phyloP scores from a whole-genome alignment of 2,113 vertebrate species.

The Sturnira hondurensis region DNA sequence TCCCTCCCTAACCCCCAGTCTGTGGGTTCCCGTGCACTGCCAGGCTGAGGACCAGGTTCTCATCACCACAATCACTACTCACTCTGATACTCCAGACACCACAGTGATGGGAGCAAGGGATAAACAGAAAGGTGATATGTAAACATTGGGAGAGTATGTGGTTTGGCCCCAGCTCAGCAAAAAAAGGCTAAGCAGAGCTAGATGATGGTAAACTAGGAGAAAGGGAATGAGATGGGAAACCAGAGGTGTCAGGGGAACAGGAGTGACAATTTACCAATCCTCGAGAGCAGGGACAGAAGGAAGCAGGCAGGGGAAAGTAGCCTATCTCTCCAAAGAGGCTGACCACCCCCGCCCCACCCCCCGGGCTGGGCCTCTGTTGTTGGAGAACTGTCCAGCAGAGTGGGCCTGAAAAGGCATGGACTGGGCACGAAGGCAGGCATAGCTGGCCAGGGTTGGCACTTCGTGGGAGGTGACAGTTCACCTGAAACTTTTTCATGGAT shows the following conservation, averaged over 20 bases:
- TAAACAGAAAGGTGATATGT: conserved; percentile 95
- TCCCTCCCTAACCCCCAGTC: background rate
- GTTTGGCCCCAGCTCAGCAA: conserved; percentile 30
- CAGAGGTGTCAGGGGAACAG: background rate
- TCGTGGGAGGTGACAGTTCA: conserved; percentile 14
- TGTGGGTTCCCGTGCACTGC: background rate
- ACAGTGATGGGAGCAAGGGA: conserved; percentile 77
- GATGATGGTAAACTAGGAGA: background rate
- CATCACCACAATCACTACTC: conserved; percentile 8
- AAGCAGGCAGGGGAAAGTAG: background rate
- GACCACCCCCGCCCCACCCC: too few relatives aligned
- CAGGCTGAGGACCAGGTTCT: background rate
- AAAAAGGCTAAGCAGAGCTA: conserved; percentile 34
- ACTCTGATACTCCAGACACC: background rate
- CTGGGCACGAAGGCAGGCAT: background rate
- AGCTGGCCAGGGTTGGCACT: background rate
- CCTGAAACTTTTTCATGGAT: background rate
- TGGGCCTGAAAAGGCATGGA: conserved; percentile 41
- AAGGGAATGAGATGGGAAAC: background rate
- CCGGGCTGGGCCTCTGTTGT: background rate
- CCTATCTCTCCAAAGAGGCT: background rate
- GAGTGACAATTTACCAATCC: background rate
- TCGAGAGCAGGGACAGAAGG: background rate
- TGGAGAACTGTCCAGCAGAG: conserved; percentile 69
- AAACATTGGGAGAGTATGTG: conserved; percentile 90